A percentile compares a stretch with the other conserved stretches of the same genome.
phyloP scores from a whole-genome alignment of 2,888 invertebrate genomes.

The Clusia tigrina region DNA sequence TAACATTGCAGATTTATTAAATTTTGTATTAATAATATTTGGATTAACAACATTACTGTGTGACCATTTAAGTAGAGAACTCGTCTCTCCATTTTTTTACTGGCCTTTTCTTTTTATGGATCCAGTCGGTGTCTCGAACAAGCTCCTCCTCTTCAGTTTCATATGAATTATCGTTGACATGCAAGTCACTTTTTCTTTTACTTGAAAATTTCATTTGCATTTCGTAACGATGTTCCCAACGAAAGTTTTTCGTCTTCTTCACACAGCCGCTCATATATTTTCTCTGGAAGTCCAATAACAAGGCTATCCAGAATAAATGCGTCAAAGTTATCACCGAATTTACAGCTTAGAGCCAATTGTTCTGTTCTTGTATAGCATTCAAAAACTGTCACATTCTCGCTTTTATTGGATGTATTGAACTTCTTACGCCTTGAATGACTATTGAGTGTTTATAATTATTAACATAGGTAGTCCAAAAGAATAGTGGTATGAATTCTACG shows the following conservation, averaged over 20 bases:
- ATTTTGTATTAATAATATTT: too few relatives aligned
- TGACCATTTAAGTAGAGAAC: too few relatives aligned
- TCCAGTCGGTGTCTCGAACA: too few relatives aligned
- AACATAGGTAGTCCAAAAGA: too few relatives aligned
- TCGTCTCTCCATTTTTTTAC: too few relatives aligned
- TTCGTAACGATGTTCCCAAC: neutral
- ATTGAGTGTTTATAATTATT: too few relatives aligned
- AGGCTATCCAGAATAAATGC: neutral
- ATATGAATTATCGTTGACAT: too few relatives aligned
- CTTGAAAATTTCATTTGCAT: neutral
- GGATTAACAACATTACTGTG: too few relatives aligned
- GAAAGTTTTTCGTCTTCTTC: constrained; percentile 6
- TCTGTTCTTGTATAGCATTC: neutral
- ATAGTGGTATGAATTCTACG: too few relatives aligned
- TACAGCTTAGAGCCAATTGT: neutral
- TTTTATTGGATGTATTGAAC: neutral
- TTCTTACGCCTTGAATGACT: neutral
- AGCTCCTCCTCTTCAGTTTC: too few relatives aligned
- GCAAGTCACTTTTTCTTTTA: neutral
- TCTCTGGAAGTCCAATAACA: neutral
- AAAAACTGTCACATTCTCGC: neutral
- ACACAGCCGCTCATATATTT: constrained; percentile 1
- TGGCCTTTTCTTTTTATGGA: too few relatives aligned
- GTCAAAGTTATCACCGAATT: neutral
- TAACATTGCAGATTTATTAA: too few relatives aligned